phyloP scores from a whole-genome alignment of 2,888 invertebrate species.

The Pogonocherus hispidulus region DNA sequence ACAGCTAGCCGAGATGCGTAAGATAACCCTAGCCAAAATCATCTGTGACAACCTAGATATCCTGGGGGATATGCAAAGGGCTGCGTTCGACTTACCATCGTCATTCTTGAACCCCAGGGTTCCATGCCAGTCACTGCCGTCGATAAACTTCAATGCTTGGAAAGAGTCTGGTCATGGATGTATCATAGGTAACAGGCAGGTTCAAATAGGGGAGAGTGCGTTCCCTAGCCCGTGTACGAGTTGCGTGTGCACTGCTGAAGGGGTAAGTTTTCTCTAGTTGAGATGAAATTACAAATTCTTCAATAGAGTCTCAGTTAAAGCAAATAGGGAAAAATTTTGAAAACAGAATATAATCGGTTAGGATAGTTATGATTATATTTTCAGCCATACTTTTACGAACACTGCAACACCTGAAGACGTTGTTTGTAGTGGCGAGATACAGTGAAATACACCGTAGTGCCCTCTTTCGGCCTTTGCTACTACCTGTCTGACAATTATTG shows the following conservation, averaged over 20 bases:
- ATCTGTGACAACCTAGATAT: slow-evolving; percentile 92
- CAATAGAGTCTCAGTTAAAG: no score
- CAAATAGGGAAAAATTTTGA: no score
- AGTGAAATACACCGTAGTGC: no score
- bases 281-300: no score
- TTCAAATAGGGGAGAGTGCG: slow-evolving; percentile 85
- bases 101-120: slow-evolving; percentile 90
- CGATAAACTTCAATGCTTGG: slow-evolving; percentile 87
- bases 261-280: slow-evolving; percentile 80
- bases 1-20: slow-evolving; percentile 90
- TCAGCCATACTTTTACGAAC: no score
- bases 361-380: no score
- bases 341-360: no score
- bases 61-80: slow-evolving; percentile 87
- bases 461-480: no score
- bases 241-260: slow-evolving; percentile 88
- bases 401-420: no score
- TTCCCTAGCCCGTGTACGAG: slow-evolving; percentile 93
- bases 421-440: no score
- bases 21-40: slow-evolving; percentile 86
- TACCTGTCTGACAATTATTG: no score
- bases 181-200: slow-evolving; percentile 83
- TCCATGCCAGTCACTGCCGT: slow-evolving; percentile 85
- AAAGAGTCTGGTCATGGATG: slow-evolving; percentile 83
- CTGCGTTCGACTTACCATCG: slow-evolving; percentile 91